Evolutionary conservation across 2,888 invertebrate genomes (phyloP).

Genomic region (Cantharis rustica): DNA sequence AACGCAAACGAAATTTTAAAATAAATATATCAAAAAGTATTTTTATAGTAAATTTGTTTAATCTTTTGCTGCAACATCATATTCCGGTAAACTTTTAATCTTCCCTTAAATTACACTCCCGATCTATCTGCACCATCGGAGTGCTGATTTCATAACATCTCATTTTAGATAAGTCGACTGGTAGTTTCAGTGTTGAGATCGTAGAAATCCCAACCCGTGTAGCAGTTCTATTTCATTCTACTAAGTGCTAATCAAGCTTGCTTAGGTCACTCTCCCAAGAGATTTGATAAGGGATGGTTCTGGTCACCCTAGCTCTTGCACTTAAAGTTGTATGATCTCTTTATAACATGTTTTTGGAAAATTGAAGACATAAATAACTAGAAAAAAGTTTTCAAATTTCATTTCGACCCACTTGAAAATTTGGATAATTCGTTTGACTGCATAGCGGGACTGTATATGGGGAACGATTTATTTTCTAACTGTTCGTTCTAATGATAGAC

Average conservation of each 20-base stretch:
- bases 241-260: neutral
- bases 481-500: slow-evolving; percentile 9
- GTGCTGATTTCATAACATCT: neutral
- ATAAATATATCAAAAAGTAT: neutral
- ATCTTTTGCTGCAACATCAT: neutral
- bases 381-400: neutral
- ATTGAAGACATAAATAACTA: neutral
- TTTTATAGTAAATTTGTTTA: neutral
- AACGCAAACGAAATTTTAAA: neutral
- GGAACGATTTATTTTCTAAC: slow-evolving; percentile 9
- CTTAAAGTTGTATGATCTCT: neutral
- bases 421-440: neutral
- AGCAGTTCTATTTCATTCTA: neutral
- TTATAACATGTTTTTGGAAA: neutral
- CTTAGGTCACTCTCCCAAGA: neutral
- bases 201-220: neutral
- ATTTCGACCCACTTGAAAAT: neutral
- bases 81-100: neutral
- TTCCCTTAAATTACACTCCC: neutral
- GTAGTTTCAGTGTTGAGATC: neutral
- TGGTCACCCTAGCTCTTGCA: neutral
- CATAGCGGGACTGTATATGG: neutral
- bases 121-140: neutral
- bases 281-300: neutral
- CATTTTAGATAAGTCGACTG: neutral